A percentile compares a stretch with the other conserved stretches of the same genome.
These are phyloP conservation scores for Coelopa frigida DNA, from an alignment of 1,140 invertebrate species.

Conservation along the genomic window DNA sequence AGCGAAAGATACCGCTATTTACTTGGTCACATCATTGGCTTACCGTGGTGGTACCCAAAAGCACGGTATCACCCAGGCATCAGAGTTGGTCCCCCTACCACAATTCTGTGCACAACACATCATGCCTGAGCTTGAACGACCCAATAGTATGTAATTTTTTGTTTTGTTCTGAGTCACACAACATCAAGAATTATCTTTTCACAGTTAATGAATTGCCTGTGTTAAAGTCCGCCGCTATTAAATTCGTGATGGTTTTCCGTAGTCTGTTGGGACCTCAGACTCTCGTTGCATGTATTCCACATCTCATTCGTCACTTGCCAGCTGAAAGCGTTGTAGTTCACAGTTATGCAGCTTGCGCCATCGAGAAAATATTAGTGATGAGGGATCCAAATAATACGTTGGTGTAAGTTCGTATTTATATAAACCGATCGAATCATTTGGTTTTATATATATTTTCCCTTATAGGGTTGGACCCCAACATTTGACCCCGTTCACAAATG, in stretches of 20 bases:
- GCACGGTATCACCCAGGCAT: constrained; percentile 86
- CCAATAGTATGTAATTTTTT: constrained; percentile 47
- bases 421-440: too few relatives aligned
- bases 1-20: constrained; percentile 92
- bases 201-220: constrained; percentile 78
- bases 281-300: constrained; percentile 65
- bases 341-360: constrained; percentile 84
- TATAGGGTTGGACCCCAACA: constrained; percentile 38
- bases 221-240: constrained; percentile 90
- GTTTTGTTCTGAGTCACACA: background rate
- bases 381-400: constrained; percentile 48
- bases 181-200: constrained; percentile 28
- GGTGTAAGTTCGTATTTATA: constrained; percentile 35
- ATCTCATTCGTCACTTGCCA: constrained; percentile 65
- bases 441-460: background rate
- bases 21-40: constrained; percentile 89
- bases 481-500: constrained; percentile 54
- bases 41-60: constrained; percentile 85
- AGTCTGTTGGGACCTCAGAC: constrained; percentile 76
- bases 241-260: constrained; percentile 93
- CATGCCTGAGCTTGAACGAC: constrained; percentile 71
- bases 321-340: constrained; percentile 81
- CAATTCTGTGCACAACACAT: constrained; percentile 84
- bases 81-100: constrained; percentile 77
- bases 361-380: constrained; percentile 83